Percentiles rank a stretch among this genome's conserved stretches.
phyloP scores from a whole-genome alignment of 2,113 vertebrate species.

The Anguilla rostrata region DNA sequence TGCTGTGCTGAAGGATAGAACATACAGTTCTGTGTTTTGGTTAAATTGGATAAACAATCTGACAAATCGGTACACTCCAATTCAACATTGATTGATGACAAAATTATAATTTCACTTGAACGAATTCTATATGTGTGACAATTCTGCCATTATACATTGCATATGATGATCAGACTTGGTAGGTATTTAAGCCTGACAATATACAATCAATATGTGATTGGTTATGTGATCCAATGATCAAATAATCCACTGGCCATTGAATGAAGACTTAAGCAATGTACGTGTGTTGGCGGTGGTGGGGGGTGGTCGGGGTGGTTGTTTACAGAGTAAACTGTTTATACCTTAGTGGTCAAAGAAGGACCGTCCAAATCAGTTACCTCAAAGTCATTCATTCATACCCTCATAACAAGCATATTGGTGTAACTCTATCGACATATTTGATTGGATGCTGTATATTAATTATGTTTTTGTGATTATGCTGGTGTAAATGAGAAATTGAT shows the following conservation, averaged over 20 bases:
- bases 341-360: not conserved
- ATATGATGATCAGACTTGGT: not conserved
- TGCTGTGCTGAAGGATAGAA: not conserved
- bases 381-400: not conserved
- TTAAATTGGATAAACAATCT: not conserved
- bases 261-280: no score
- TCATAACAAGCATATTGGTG: not conserved
- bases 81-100: slow-evolving; percentile 9
- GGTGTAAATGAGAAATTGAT: not conserved
- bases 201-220: not conserved
- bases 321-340: no score
- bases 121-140: not conserved
- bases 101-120: not conserved
- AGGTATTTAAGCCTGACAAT: not conserved
- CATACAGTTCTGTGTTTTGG: not conserved
- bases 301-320: no score
- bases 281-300: no score
- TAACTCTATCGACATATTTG: not conserved
- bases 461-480: not conserved
- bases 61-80: no score
- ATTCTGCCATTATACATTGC: not conserved
- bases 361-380: not conserved
- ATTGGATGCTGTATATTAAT: not conserved
- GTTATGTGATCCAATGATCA: not conserved
- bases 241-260: not conserved